A percentile compares a stretch with the other conserved stretches of the same genome.
These are phyloP conservation scores for Mesoclemmys tuberculata DNA, from an alignment of 2,113 vertebrate genomes.

Conservation along the genomic window DNA sequence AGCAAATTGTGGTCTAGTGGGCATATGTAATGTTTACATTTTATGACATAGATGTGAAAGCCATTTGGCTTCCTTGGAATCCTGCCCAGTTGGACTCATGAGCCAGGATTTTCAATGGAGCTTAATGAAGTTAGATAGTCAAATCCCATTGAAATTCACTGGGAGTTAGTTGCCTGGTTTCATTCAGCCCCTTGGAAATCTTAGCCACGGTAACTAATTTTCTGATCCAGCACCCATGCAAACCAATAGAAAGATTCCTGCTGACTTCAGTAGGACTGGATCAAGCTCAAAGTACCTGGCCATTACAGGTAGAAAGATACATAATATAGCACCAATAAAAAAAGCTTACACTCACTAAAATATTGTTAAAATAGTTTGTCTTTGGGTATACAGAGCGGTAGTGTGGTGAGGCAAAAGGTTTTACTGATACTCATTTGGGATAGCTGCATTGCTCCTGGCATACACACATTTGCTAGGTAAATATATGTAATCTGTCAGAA, in stretches of 20 bases:
- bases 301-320: neutral
- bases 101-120: fast-evolving
- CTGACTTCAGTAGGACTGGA: neutral
- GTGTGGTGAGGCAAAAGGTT: fast-evolving
- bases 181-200: neutral
- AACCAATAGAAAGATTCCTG: neutral
- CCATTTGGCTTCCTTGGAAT: neutral
- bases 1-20: neutral
- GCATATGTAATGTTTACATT: neutral
- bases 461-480: neutral
- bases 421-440: neutral
- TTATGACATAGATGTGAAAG: neutral
- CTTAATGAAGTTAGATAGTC: neutral
- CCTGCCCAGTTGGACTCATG: neutral
- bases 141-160: fast-evolving
- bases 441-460: neutral
- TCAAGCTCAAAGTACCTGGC: neutral
- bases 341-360: neutral
- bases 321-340: neutral
- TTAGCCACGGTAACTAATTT: neutral
- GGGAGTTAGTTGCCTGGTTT: neutral
- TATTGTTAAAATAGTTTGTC: neutral
- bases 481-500: neutral
- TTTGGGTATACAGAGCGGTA: neutral
- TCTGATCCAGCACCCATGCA: neutral